Percentiles rank a stretch among this genome's conserved stretches.
These are phyloP conservation scores for Ceriagrion tenellum DNA, from an alignment of 2,888 invertebrate genomes.

Conservation along the genomic window DNA sequence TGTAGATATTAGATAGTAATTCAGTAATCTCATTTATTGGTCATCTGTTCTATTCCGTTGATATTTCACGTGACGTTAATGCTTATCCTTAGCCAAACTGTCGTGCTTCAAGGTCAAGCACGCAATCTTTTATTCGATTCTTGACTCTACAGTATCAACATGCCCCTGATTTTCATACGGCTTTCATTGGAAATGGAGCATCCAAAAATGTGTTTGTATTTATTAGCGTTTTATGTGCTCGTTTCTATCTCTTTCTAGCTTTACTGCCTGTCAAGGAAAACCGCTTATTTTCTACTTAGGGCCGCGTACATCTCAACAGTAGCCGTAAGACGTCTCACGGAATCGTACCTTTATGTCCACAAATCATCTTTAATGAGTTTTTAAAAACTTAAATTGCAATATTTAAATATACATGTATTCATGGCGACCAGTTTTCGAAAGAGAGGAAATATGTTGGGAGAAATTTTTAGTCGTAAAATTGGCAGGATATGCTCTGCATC, in stretches of 20 bases:
- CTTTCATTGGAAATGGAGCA: neutral
- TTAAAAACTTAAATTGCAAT: neutral
- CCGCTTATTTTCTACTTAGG: neutral
- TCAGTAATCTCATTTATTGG: no score
- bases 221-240: neutral
- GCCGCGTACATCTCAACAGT: neutral
- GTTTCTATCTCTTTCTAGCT: neutral
- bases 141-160: neutral
- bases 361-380: neutral
- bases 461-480: slow-evolving; percentile 11
- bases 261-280: neutral
- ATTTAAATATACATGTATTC: neutral
- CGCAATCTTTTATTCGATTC: no score
- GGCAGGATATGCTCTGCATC: slow-evolving; percentile 2
- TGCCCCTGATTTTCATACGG: neutral
- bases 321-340: neutral
- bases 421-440: neutral
- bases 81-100: no score
- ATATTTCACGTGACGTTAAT: no score
- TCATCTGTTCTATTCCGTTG: no score
- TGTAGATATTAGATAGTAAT: no score
- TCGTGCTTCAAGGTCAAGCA: no score
- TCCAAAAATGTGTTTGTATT: neutral
- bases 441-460: neutral
- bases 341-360: neutral